phyloP scores from a whole-genome alignment of 1,140 invertebrate species.

The Drosophila dunni region DNA sequence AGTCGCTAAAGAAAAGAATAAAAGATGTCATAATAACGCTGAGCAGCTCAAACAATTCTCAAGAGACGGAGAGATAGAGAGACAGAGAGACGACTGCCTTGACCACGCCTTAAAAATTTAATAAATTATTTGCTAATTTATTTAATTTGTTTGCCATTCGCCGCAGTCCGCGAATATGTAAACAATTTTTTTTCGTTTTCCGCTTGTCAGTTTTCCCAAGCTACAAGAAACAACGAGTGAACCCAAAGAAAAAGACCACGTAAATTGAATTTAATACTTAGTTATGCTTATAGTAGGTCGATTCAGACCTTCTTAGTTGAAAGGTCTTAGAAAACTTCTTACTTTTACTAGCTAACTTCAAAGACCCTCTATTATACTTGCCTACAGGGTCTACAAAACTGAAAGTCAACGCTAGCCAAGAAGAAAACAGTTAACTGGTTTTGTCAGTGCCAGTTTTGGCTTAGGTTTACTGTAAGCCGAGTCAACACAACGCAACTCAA shows the following conservation, averaged over 20 bases:
- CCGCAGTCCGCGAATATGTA: conserved; percentile 12
- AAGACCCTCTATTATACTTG: too few relatives aligned
- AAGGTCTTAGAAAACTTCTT: too few relatives aligned
- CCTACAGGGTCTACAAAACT: conserved; percentile 20
- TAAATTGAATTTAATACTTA: too few relatives aligned
- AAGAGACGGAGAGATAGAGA: too few relatives aligned
- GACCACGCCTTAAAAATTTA: conserved; percentile 23
- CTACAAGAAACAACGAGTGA: conserved; percentile 15
- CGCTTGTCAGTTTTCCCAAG: conserved; percentile 43
- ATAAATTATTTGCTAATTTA: conserved; percentile 35
- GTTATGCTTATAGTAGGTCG: too few relatives aligned
- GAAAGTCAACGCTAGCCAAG: conserved; percentile 22
- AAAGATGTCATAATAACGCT: conserved; percentile 18
- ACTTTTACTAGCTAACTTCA: too few relatives aligned
- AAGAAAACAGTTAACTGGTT: conserved; percentile 32
- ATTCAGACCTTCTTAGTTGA: too few relatives aligned
- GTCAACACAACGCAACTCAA: background rate
- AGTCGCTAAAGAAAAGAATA: conserved; percentile 2
- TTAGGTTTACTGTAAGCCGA: conserved; percentile 29
- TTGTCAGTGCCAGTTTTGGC: conserved; percentile 9
- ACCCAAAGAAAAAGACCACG: too few relatives aligned
- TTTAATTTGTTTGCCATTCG: conserved; percentile 25
- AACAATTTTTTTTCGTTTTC: conserved; percentile 40
- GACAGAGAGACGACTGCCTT: conserved; percentile 8
- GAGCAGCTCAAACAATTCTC: conserved; percentile 13